phyloP scores from a whole-genome alignment of 2,113 vertebrate genomes.

The Psittacara wagleri region DNA sequence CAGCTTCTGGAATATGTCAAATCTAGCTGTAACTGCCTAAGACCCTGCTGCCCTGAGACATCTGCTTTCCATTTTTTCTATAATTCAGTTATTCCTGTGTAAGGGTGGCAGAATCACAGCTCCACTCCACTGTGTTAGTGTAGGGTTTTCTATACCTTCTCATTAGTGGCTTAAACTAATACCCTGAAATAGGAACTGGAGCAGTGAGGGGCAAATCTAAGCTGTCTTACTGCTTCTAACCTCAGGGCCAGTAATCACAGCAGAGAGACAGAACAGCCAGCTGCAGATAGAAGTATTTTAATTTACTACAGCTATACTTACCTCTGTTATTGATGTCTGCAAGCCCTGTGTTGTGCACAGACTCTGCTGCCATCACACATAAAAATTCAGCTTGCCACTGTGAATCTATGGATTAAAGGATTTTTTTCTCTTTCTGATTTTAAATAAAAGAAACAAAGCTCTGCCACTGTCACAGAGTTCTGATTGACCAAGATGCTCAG shows the following conservation, averaged over 20 bases:
- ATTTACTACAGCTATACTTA: neutral
- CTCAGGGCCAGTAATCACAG: neutral
- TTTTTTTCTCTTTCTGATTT: neutral
- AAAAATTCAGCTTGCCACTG: neutral
- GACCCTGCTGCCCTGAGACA: neutral
- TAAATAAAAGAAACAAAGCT: neutral
- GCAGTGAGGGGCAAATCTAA: neutral
- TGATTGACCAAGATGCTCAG: neutral
- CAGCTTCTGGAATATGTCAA: slow-evolving; percentile 9
- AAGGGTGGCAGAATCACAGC: neutral
- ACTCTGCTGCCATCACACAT: neutral
- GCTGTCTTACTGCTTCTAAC: neutral
- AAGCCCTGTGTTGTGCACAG: neutral
- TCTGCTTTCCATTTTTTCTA: neutral
- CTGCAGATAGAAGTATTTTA: neutral
- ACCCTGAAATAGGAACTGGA: neutral
- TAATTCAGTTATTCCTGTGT: neutral
- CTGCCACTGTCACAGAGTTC: neutral
- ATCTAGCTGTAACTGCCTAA: neutral
- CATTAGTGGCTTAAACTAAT: neutral
- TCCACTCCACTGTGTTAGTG: neutral
- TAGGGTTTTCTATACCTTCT: neutral
- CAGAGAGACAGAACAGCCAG: neutral
- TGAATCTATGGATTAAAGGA: neutral
- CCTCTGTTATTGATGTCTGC: neutral